Evolutionary conservation across 2,888 invertebrate genomes (phyloP), one percentile per base, ranked within the genome.

Genomic region (Scelioninae gen. 1): DNA sequence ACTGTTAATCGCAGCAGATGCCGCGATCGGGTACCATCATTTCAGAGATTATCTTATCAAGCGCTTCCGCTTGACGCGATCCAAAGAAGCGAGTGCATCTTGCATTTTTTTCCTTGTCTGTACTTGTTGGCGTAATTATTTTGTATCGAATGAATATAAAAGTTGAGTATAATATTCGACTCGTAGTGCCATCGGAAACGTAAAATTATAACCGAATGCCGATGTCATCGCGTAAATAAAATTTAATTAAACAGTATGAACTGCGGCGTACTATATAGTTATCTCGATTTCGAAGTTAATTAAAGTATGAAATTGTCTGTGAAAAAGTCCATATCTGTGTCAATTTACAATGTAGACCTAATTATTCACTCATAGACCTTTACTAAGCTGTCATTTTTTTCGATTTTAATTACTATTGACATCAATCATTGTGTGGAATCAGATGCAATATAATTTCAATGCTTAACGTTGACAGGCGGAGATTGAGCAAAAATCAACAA

Each of bases 41-140:
- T 77, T 82, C 38, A 49, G 56, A 63, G 49, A 69, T 78, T 74
- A 82, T 82, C 82, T 82, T 74, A 80, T 77, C 82, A 55, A 15
- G 10, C 34, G 43, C 51, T 82, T 82, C 82, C 82, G 82, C 34
- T 75, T 47, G 53, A 5, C 13, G 23, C 47, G 49, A 56, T 75
- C 32, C 5, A 2, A 40, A 56, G 62, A 49, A 65, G 34, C 43
- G 51, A 71, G 45, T 74, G 38, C 38, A 15, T 40, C 29, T 32
- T 29, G 10, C 0, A 32, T 40, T 16, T 38, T 65, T 56, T 43
- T 47, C 5, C 13, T 9, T 7, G 8, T 9, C 5, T 9, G n/a
- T 23, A n/a, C 13, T 62, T 43, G 15, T 62, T 40, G 8, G 16
- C 15, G 32, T 13, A 34, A 47, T 56, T 32, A 62, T 51, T 65